Conservation (phyloP, 1,140 invertebrate species). For the Bicyclus anynana region DNA sequence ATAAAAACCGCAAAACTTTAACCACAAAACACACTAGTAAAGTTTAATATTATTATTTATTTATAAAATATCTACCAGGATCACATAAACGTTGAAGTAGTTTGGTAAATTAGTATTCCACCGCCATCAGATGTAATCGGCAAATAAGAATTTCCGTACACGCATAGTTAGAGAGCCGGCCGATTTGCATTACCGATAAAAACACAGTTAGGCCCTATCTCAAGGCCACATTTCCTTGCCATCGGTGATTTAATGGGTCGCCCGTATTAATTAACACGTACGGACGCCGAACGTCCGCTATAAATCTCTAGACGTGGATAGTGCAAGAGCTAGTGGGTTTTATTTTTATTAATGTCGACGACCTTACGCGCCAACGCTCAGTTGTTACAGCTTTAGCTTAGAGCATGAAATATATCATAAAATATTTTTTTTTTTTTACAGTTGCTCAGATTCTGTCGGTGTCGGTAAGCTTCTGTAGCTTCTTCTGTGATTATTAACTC, state of each 20-base stretch:
- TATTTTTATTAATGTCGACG: no score
- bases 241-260: constrained; percentile 36
- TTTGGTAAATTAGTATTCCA: neutral
- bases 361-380: no score
- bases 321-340: neutral
- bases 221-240: constrained; percentile 31
- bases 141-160: constrained; percentile 16
- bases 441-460: no score
- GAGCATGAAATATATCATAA: no score
- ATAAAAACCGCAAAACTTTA: no score
- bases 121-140: neutral
- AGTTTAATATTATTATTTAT: neutral
- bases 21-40: no score
- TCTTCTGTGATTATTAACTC: no score
- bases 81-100: neutral
- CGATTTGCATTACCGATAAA: constrained; percentile 34
- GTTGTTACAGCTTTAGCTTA: no score
- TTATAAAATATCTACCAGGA: neutral
- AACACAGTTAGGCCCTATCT: constrained; percentile 34
- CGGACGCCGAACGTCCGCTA: constrained; percentile 32
- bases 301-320: constrained; percentile 44
- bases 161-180: constrained; percentile 25
- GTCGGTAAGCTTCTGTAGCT: no score
- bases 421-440: no score
- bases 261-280: constrained; percentile 52